These are phyloP conservation scores for Apodemia zela DNA, from an alignment of 2,888 invertebrate species.

Conservation along the genomic window DNA sequence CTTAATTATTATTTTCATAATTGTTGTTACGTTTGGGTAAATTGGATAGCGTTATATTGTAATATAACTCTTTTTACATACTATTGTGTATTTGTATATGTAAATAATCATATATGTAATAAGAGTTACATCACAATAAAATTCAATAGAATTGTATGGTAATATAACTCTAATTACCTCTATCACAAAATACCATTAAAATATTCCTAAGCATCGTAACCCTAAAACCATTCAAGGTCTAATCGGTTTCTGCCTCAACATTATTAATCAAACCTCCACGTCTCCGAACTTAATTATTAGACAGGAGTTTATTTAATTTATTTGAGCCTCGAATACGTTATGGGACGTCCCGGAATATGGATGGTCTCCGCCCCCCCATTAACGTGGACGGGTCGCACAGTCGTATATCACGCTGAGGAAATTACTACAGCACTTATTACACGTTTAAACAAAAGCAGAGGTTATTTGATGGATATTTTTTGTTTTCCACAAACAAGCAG, in stretches of 20 bases:
- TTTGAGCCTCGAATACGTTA: constrained; percentile 46
- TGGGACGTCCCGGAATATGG: constrained; percentile 50
- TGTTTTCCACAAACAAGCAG: not conserved
- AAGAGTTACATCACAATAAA: not conserved
- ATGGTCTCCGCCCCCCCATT: constrained; percentile 51
- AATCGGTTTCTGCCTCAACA: constrained; percentile 18
- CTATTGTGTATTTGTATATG: too few species aligned
- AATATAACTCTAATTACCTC: constrained; percentile 1
- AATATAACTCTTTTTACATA: too few species aligned
- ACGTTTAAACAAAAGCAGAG: constrained; percentile 49
- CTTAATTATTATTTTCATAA: too few species aligned
- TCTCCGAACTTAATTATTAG: constrained; percentile 54
- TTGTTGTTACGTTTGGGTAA: too few species aligned
- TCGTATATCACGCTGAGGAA: constrained; percentile 41
- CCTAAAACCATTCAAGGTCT: constrained; percentile 20
- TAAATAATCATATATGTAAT: too few species aligned
- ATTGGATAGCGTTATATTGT: too few species aligned
- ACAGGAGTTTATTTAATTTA: constrained; percentile 57
- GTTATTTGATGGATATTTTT: constrained; percentile 27
- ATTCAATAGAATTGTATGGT: not conserved
- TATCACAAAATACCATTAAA: not conserved
- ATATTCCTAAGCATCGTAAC: constrained; percentile 1
- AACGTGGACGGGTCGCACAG: constrained; percentile 42
- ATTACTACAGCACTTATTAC: constrained; percentile 50
- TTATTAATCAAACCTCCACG: constrained; percentile 50